Conservation (phyloP, 2,888 invertebrate genomes). For the Eilema sororculum region DNA sequence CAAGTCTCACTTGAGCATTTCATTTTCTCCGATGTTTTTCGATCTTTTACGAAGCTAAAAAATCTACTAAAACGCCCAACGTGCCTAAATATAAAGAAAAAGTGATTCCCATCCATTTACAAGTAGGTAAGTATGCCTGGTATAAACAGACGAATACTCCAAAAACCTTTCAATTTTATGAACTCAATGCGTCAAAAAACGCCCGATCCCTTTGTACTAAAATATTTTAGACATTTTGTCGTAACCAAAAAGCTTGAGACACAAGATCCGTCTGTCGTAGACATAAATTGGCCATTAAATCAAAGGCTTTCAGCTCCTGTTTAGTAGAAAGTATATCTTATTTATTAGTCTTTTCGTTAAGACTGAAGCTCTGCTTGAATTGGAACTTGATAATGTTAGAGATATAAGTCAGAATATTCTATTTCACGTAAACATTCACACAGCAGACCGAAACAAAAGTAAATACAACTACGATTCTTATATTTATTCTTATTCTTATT, state of each 20-base stretch:
- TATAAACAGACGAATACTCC: not conserved
- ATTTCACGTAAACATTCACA: too few species aligned
- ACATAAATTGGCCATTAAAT: slow-evolving; percentile 34
- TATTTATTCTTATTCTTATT: too few species aligned
- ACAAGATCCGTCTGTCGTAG: slow-evolving; percentile 1
- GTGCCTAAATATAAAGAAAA: too few species aligned
- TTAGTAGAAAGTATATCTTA: not conserved
- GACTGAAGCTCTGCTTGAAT: not conserved
- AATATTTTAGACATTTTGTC: slow-evolving; percentile 26
- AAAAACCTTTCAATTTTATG: not conserved
- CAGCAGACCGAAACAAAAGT: too few species aligned
- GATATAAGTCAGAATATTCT: too few species aligned
- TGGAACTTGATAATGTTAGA: too few species aligned
- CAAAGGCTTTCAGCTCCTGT: slow-evolving; percentile 19
- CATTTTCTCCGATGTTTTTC: too few species aligned
- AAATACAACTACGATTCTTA: too few species aligned
- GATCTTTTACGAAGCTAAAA: too few species aligned
- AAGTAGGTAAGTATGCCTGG: not conserved
- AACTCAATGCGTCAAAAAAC: not conserved
- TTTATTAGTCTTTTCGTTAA: not conserved
- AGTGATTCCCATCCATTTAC: too few species aligned
- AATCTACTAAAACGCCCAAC: too few species aligned
- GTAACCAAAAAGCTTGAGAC: slow-evolving; percentile 26
- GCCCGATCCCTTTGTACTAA: slow-evolving; percentile 24
- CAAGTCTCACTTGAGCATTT: too few species aligned